Evolutionary conservation across 2,888 invertebrate species (phyloP).

Genomic region (Homarus gammarus): DNA sequence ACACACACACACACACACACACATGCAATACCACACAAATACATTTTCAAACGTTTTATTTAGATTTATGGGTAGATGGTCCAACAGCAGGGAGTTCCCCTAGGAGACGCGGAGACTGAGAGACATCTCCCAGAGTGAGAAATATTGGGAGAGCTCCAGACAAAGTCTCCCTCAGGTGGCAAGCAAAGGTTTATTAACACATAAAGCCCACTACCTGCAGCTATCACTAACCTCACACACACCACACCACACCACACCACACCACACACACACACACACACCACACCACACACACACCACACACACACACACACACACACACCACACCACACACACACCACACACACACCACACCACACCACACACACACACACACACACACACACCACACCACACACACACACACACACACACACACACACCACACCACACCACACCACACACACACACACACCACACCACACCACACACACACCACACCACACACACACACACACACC

Average conservation of each 20-base stretch:
- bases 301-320: constrained; percentile 34
- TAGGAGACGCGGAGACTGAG: too few species aligned
- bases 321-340: constrained; percentile 38
- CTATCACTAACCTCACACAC: neutral
- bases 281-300: constrained; percentile 36
- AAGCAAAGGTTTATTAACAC: neutral
- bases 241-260: constrained; percentile 3
- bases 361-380: neutral
- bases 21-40: too few species aligned
- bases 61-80: too few species aligned
- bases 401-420: neutral
- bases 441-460: too few species aligned
- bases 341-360: neutral
- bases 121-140: too few species aligned
- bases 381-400: neutral
- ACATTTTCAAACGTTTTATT: too few species aligned
- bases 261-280: constrained; percentile 28
- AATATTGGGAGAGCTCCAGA: neutral
- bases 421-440: neutral
- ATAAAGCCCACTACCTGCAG: neutral
- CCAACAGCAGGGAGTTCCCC: too few species aligned
- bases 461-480: too few species aligned
- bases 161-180: neutral
- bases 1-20: too few species aligned
- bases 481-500: too few species aligned